Percentiles rank a stretch among this genome's conserved stretches.
phyloP scores from a whole-genome alignment of 2,113 vertebrate species.

The Xyrauchen texanus region DNA sequence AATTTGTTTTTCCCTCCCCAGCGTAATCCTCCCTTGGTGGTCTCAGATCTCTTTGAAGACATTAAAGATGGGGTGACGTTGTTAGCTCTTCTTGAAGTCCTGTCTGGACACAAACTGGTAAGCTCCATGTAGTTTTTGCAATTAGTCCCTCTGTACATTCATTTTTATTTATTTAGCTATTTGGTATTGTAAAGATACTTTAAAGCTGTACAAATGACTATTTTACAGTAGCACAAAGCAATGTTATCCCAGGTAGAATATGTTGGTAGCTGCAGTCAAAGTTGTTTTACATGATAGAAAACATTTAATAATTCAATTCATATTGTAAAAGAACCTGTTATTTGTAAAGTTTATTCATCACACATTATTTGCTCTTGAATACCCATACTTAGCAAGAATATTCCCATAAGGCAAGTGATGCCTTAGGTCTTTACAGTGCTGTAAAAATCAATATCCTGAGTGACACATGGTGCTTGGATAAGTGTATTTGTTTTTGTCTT shows the following conservation, averaged over 20 bases:
- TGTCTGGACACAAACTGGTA: constrained; percentile 95
- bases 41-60: constrained; percentile 96
- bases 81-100: constrained; percentile 90
- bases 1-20: constrained; percentile 55
- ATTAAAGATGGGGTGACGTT: constrained; percentile 96
- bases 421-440: constrained; percentile 26
- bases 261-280: too few relatives aligned
- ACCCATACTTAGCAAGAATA: too few relatives aligned
- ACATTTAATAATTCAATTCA: too few relatives aligned
- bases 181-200: not conserved
- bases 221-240: too few relatives aligned
- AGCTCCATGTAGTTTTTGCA: constrained; percentile 38
- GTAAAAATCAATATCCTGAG: constrained; percentile 1
- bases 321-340: too few relatives aligned
- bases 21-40: constrained; percentile 87
- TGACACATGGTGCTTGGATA: constrained; percentile 9
- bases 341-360: too few relatives aligned
- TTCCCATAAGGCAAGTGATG: not conserved
- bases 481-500: not conserved
- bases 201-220: not conserved
- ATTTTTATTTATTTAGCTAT: constrained; percentile 45
- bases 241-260: too few relatives aligned
- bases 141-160: not conserved
- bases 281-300: too few relatives aligned
- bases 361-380: too few relatives aligned